phyloP scores from a whole-genome alignment of 2,797 vertebrate species.

The Neosilurus hyrtlii region DNA sequence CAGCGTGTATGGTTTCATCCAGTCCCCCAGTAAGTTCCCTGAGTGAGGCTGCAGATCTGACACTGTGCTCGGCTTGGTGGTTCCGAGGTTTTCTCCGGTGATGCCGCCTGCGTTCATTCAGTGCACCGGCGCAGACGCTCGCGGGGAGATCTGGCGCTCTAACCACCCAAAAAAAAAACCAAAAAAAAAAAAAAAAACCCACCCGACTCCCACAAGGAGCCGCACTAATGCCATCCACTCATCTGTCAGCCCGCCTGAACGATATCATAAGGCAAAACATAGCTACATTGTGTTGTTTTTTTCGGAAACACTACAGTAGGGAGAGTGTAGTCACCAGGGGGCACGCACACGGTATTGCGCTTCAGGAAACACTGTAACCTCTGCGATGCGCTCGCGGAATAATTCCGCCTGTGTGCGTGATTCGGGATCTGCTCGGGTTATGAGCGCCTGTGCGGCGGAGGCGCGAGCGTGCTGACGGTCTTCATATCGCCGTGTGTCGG shows the following conservation, averaged over 20 bases:
- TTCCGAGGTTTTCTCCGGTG: slow-evolving; percentile 10
- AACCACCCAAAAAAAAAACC: neutral
- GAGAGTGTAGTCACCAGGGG: slow-evolving; percentile 80
- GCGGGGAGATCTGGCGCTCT: slow-evolving; percentile 34
- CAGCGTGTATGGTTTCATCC: neutral
- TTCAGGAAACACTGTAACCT: slow-evolving; percentile 70
- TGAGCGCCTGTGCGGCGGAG: slow-evolving; percentile 63
- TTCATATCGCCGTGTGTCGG: slow-evolving; percentile 69
- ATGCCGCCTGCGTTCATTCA: neutral
- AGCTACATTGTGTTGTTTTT: slow-evolving; percentile 65
- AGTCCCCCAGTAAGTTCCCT: neutral
- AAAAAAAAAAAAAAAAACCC: too few species aligned
- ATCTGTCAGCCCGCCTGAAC: slow-evolving; percentile 68
- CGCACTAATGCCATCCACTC: slow-evolving; percentile 59
- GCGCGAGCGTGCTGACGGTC: slow-evolving; percentile 66
- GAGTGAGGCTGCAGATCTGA: neutral
- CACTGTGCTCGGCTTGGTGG: neutral
- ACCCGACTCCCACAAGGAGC: slow-evolving; percentile 11
- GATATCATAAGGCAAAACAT: slow-evolving; percentile 63
- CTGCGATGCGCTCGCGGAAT: slow-evolving; percentile 51
- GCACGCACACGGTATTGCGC: slow-evolving; percentile 76
- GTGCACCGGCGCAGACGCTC: slow-evolving; percentile 33
- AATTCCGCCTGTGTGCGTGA: slow-evolving; percentile 41
- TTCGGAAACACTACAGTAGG: slow-evolving; percentile 64
- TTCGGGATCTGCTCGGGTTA: slow-evolving; percentile 39